A percentile compares a stretch with the other conserved stretches of the same genome.
These are phyloP conservation scores for Syrmaticus mikado DNA, from an alignment of 2,113 vertebrate genomes.

Conservation along the genomic window DNA sequence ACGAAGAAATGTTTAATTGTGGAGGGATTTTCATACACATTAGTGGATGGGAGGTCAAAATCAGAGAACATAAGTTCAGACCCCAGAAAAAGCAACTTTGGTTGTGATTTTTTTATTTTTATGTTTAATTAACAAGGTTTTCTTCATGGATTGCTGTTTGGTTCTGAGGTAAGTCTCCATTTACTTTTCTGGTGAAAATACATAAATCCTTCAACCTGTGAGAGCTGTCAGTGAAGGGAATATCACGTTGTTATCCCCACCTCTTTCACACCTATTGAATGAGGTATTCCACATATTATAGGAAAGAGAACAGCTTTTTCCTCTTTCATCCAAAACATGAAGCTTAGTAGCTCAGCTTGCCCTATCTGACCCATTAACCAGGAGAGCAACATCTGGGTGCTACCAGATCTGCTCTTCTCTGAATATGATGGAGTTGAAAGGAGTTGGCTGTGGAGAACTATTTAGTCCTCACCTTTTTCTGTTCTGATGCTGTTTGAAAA, in stretches of 20 bases:
- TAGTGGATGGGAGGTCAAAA: constrained; percentile 37
- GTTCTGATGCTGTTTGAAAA: background rate
- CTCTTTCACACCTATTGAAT: background rate
- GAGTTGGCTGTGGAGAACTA: background rate
- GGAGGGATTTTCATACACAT: constrained; percentile 22
- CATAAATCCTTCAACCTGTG: background rate
- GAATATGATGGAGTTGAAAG: background rate
- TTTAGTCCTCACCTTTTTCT: background rate
- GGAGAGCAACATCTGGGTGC: background rate
- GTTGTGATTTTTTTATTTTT: background rate
- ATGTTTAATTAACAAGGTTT: background rate
- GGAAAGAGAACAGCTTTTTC: background rate
- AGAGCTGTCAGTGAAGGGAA: background rate
- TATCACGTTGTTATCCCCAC: background rate
- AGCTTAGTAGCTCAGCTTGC: background rate
- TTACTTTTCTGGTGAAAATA: background rate
- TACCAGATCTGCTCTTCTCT: background rate
- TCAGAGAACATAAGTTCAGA: constrained; percentile 54
- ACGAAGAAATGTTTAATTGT: constrained; percentile 37
- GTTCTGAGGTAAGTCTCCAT: background rate
- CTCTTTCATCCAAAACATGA: background rate
- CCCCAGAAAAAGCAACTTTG: background rate
- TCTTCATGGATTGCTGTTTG: background rate
- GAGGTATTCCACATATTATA: background rate
- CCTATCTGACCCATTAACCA: background rate